Conservation (phyloP, 2,797 vertebrate species). For the Scomberomorus guttatus region DNA sequence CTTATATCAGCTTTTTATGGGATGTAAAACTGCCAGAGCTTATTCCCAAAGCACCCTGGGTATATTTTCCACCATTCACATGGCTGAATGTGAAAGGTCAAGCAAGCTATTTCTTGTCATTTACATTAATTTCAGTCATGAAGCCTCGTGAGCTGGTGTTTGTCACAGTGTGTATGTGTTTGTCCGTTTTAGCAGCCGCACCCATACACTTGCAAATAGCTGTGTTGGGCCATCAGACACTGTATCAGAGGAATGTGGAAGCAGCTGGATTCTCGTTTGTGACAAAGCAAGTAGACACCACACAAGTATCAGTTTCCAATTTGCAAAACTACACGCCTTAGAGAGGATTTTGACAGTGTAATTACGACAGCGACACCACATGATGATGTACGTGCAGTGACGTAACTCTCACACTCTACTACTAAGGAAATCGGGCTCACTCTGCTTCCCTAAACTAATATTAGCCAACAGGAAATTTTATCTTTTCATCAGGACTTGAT, state of each 20-base stretch:
- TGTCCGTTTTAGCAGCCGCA: slow-evolving; percentile 69
- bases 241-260: slow-evolving; percentile 41
- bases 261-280: slow-evolving; percentile 3
- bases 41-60: slow-evolving; percentile 4
- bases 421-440: slow-evolving; percentile 13
- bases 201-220: slow-evolving; percentile 49
- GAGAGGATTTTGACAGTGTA: background rate
- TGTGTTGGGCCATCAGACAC: slow-evolving; percentile 5
- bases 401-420: slow-evolving; percentile 26
- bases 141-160: slow-evolving; percentile 39
- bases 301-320: slow-evolving; percentile 38
- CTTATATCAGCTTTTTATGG: slow-evolving; percentile 9
- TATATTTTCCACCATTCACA: slow-evolving; percentile 5
- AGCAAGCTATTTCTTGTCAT: slow-evolving; percentile 15
- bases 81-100: no score
- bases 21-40: slow-evolving; percentile 2
- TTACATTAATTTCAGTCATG: slow-evolving; percentile 15
- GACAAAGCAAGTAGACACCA: slow-evolving; percentile 20
- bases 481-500: slow-evolving; percentile 2
- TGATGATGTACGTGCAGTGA: slow-evolving; percentile 18
- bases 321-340: background rate
- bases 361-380: slow-evolving; percentile 6
- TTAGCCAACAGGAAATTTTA: slow-evolving; percentile 25
- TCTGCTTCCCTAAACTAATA: slow-evolving; percentile 39
- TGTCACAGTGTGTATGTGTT: slow-evolving; percentile 44